These are phyloP conservation scores for Vimba vimba DNA, from an alignment of 2,113 vertebrate genomes.

Conservation along the genomic window DNA sequence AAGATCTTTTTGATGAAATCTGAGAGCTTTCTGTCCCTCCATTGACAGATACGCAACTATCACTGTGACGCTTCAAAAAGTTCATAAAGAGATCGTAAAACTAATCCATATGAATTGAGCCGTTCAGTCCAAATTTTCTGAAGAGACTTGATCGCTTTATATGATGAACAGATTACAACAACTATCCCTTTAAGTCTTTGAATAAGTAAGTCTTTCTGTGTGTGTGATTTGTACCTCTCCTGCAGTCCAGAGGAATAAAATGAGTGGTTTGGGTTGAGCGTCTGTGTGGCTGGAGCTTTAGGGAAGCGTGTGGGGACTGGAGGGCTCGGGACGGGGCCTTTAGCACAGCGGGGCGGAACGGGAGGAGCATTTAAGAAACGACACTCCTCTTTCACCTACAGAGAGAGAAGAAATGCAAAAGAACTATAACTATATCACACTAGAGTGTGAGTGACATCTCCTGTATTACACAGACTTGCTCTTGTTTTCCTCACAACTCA, in stretches of 20 bases:
- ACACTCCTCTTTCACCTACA: slow-evolving; percentile 97
- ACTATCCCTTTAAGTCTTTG: too few relatives aligned
- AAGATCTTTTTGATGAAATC: too few relatives aligned
- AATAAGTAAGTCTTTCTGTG: too few relatives aligned
- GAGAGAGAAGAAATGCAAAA: background rate
- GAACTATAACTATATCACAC: background rate
- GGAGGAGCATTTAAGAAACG: slow-evolving; percentile 93
- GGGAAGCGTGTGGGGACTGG: slow-evolving; percentile 83
- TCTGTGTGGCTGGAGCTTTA: slow-evolving; percentile 75
- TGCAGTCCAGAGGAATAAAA: slow-evolving; percentile 94
- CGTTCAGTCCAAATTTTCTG: too few relatives aligned
- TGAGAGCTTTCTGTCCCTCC: too few relatives aligned
- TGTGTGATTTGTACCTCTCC: slow-evolving; percentile 79
- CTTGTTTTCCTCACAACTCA: background rate
- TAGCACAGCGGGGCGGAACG: slow-evolving; percentile 87
- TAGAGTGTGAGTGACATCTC: background rate
- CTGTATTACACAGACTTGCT: background rate
- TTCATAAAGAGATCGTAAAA: too few relatives aligned
- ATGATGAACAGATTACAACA: too few relatives aligned
- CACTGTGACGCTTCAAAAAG: too few relatives aligned
- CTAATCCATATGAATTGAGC: too few relatives aligned
- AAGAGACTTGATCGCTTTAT: too few relatives aligned
- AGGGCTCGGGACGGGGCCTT: slow-evolving; percentile 81
- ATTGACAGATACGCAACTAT: too few relatives aligned
- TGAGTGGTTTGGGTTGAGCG: slow-evolving; percentile 86